Percentiles rank a stretch among this genome's conserved stretches.
Evolutionary conservation across 2,888 invertebrate genomes (phyloP).

Genomic region (Lobophora halterata): DNA sequence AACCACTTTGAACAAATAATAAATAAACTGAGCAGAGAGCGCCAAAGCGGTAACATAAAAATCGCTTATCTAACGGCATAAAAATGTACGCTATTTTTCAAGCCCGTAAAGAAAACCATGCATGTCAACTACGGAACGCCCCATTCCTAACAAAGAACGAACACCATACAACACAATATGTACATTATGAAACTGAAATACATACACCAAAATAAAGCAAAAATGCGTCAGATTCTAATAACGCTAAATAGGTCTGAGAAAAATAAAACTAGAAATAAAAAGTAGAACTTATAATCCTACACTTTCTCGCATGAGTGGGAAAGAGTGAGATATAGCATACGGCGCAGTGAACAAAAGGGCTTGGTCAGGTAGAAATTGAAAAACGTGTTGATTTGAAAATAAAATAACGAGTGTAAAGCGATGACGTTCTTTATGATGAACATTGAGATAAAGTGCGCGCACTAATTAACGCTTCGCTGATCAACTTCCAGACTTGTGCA

Average conservation of each 20-base stretch:
- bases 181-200: slow-evolving; percentile 1
- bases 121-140: slow-evolving; percentile 31
- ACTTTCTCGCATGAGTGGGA: slow-evolving; percentile 32
- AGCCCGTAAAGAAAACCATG: slow-evolving; percentile 31
- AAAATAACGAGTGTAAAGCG: slow-evolving; percentile 25
- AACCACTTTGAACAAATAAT: slow-evolving; percentile 16
- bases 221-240: slow-evolving; percentile 4
- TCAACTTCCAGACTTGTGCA: slow-evolving; percentile 15
- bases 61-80: slow-evolving; percentile 25
- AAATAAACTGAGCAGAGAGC: slow-evolving; percentile 14
- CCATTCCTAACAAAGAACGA: slow-evolving; percentile 28
- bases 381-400: slow-evolving; percentile 35
- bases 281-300: slow-evolving; percentile 27
- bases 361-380: slow-evolving; percentile 44
- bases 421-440: slow-evolving; percentile 27
- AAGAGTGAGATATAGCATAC: slow-evolving; percentile 37
- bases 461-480: slow-evolving; percentile 23
- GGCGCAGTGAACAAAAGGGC: slow-evolving; percentile 46
- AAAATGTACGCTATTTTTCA: slow-evolving; percentile 32
- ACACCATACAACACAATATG: slow-evolving; percentile 1
- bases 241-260: slow-evolving; percentile 14
- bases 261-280: slow-evolving; percentile 21
- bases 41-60: slow-evolving; percentile 21
- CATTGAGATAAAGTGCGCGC: slow-evolving; percentile 21
- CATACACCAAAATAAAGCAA: background rate